Conservation (phyloP, 2,888 invertebrate genomes). For the Tipula lateralis region DNA sequence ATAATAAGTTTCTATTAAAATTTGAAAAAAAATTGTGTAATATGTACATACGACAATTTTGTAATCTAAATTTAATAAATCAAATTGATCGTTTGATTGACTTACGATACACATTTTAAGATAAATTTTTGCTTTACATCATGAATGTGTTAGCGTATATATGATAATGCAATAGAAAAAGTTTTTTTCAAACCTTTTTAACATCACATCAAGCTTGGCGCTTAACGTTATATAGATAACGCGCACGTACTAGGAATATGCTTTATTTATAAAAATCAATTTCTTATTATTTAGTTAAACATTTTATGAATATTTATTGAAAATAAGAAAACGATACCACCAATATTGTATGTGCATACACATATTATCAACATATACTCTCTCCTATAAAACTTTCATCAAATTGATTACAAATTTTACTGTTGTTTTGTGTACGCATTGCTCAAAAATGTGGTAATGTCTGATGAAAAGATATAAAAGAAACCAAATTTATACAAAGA, state of each 20-base stretch:
- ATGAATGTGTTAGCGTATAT: background rate
- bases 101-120: too few relatives aligned
- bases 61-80: too few relatives aligned
- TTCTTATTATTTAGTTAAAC: background rate
- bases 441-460: background rate
- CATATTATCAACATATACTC: background rate
- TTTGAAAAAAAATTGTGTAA: too few relatives aligned
- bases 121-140: too few relatives aligned
- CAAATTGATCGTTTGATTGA: too few relatives aligned
- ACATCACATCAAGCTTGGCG: background rate
- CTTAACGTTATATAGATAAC: background rate
- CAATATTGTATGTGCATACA: background rate
- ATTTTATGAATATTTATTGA: background rate
- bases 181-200: background rate
- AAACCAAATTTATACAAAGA: background rate
- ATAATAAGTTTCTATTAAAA: too few relatives aligned
- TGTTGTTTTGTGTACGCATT: background rate
- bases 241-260: background rate
- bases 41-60: too few relatives aligned
- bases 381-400: background rate
- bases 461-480: background rate
- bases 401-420: background rate
- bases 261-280: background rate
- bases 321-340: background rate
- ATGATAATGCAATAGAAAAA: background rate